Evolutionary conservation across 2,888 invertebrate genomes (phyloP), one percentile per base, ranked within the genome.

Genomic region (Drepana falcataria): DNA sequence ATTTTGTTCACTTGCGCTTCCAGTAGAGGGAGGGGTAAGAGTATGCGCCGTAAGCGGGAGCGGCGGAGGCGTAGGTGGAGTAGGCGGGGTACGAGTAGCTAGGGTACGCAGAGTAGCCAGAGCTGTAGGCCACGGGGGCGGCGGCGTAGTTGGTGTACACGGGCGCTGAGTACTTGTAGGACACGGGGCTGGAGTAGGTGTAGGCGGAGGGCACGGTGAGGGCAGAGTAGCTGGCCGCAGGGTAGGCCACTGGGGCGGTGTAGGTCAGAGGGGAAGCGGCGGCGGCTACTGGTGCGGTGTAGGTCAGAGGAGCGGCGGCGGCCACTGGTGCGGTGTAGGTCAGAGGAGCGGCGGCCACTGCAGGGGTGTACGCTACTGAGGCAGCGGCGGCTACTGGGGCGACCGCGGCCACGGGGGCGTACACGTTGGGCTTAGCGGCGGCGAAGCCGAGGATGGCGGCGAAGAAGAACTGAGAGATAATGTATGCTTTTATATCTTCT

Each of bases 391-490:
- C 49, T 2, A 53, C 53, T 33, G 54, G 53, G 21, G 56, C 56
- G 6, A 55, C 53, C 47, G 51, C 48, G 35, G 53, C 53, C n/a
- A 56, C 56, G 41, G 33, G 54, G 49, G 48, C 54, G 49, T 6
- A 40, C 33, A 52, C 35, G 54, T 53, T 54, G 48, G 67, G 65
- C 59, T 65, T 61, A 51, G 65, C 64, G 51, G 61, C 66, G 6
- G 49, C 56, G 60, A 61, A 35, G 65, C 65, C 66, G 37, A 68
- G 48, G 35, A 63, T 55, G 53, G 68, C 63, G 41, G 44, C 44
- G 9, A 44, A 9, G 9, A 44, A 9, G 44, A 44, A 44, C 44
- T 44, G 5, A 37, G 37, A 37, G 5, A 37, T 37, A 4, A 37
- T 37, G 1, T 4, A 4, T 4, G 5, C 5, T 37, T 4, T 3